Base-by-base conservation (phyloP, 2,888 invertebrate genomes). In the Alitta virens region DNA sequence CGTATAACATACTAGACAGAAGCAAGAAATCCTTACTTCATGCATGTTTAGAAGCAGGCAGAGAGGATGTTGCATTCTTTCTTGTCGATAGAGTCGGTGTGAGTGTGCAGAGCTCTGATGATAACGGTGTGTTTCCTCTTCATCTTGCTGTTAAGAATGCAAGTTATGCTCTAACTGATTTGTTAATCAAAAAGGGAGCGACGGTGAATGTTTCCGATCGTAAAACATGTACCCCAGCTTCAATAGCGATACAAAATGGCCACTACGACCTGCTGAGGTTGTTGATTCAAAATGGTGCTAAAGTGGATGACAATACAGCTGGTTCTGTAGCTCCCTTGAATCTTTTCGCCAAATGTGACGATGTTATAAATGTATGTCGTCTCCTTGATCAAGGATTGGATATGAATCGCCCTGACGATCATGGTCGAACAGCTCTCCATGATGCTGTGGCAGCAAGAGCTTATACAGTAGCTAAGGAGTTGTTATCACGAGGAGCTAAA, bases 341-440 rank as follows among this genome's bases (percentile, higher is more conserved):
- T 21, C 38, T 59, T 33, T 59, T 51, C 25, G 59, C 59, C 2
- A 46, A 59, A 18, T 40, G 38, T 14, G 52, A 49, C 21, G 59
- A 59, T 21, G 27, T 59, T 5, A 51, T 38, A 24, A 59, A 59
- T 18, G 59, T 59, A 21, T n/a, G 51, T 9, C 50, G 50, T 9
- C 26, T 59, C 24, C 38, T 59, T 7, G 59, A 59, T 26, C 59
- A 59, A 40, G 50, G 51, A 21, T 24, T 38, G 24, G 59, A 59
- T 23, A 38, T 59, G 3, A 59, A 59, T 40, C 46, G 50, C 25
- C 33, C 27, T 24, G 59, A 59, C 24, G 51, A 59, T 38, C 50
- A 33, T 27, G 50, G 50, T 18, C n/a, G 59, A 1, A 51, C 59
- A n/a, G 38, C 59, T 5, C 52, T 59, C 16, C 59, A 59, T 24